Percentiles rank a stretch among this genome's conserved stretches.
These are phyloP conservation scores for Stomorhina lunata DNA, from an alignment of 2,888 invertebrate genomes.

Conservation along the genomic window DNA sequence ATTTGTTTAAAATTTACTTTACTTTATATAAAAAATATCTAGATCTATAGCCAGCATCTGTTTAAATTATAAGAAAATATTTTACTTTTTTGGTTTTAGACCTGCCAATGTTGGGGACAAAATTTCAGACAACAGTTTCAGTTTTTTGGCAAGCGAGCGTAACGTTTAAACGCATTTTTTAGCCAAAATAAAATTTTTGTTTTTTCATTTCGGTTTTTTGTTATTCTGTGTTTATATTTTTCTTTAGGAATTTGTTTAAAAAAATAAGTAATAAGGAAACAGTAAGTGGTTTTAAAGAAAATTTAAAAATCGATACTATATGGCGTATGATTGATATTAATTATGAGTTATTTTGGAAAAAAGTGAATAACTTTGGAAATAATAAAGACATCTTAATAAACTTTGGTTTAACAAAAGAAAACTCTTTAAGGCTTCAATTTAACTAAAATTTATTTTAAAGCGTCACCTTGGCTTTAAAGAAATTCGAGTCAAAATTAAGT, in stretches of 20 bases:
- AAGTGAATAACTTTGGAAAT: not conserved
- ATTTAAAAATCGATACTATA: not conserved
- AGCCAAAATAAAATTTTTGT: not conserved
- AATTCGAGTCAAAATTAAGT: not conserved
- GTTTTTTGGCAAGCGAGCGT: slow-evolving; percentile 56
- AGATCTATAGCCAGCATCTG: slow-evolving; percentile 22
- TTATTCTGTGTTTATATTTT: not conserved
- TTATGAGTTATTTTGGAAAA: not conserved
- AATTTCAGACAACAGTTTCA: slow-evolving; percentile 32
- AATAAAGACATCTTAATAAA: not conserved
- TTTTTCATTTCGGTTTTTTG: not conserved
- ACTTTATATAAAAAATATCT: not conserved
- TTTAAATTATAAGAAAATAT: not conserved
- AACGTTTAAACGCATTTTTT: slow-evolving; percentile 51
- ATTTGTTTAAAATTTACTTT: slow-evolving; percentile 18
- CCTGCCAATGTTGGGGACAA: slow-evolving; percentile 53
- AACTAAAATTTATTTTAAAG: not conserved
- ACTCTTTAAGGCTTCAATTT: not conserved
- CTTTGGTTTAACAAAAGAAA: not conserved
- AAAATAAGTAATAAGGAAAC: not conserved
- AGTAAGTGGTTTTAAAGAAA: slow-evolving; percentile 21
- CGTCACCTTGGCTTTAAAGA: not conserved
- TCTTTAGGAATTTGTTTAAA: not conserved
- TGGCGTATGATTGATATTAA: slow-evolving; percentile 52
- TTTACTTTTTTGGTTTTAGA: slow-evolving; percentile 22